Percentiles rank a stretch among this genome's conserved stretches.
phyloP scores from a whole-genome alignment of 2,797 vertebrate genomes.

The Cirrhinus molitorella region DNA sequence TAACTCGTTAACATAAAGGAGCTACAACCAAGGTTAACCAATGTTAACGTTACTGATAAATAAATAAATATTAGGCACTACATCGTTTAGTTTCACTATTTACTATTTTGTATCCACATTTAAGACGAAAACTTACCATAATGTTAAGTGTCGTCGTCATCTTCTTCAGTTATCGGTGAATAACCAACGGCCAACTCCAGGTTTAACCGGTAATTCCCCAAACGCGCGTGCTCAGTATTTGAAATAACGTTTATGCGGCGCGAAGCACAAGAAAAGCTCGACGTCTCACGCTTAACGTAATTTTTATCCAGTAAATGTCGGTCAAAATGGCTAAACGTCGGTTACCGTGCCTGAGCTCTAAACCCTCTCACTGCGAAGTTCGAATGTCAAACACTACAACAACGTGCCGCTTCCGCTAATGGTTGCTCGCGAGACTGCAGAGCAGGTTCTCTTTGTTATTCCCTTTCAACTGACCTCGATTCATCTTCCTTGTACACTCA shows the following conservation, averaged over 20 bases:
- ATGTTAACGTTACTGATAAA: background rate
- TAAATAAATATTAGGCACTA: background rate
- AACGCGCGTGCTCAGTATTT: slow-evolving; percentile 43
- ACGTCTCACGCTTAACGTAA: background rate
- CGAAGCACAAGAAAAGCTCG: background rate
- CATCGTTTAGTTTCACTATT: background rate
- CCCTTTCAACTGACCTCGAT: slow-evolving; percentile 48
- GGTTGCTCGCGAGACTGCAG: slow-evolving; percentile 60
- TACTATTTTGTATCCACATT: background rate
- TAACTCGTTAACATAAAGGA: background rate
- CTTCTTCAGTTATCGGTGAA: slow-evolving; percentile 3
- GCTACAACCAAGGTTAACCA: background rate
- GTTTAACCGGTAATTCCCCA: slow-evolving; percentile 40
- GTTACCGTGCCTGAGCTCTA: background rate
- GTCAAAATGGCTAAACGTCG: background rate
- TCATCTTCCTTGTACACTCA: slow-evolving; percentile 44
- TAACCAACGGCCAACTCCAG: slow-evolving; percentile 25
- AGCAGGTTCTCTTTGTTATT: slow-evolving; percentile 61
- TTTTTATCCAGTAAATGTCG: background rate
- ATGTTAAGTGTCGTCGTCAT: slow-evolving; percentile 15
- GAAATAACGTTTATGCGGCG: slow-evolving; percentile 16
- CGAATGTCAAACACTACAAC: slow-evolving; percentile 53
- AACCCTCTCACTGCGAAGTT: slow-evolving; percentile 43
- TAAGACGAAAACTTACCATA: slow-evolving; percentile 38
- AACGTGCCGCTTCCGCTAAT: slow-evolving; percentile 58